phyloP scores from a whole-genome alignment of 2,113 vertebrate genomes.

The Arvicanthis niloticus region DNA sequence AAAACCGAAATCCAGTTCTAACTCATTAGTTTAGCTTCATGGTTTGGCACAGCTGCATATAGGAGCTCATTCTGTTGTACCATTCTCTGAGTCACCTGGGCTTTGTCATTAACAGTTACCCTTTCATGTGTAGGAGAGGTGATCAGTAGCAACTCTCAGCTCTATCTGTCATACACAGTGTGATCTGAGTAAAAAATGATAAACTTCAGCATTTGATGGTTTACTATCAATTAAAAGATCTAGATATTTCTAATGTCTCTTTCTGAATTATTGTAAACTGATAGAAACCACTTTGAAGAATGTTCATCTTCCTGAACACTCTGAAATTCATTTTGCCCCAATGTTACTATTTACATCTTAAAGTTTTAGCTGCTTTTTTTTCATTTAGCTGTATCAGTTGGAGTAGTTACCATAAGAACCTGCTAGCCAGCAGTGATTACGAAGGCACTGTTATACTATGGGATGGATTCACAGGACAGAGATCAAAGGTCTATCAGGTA shows the following conservation, averaged over 20 bases:
- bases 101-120: background rate
- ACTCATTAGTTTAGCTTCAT: background rate
- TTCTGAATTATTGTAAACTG: background rate
- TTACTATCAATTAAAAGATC: background rate
- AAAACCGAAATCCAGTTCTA: background rate
- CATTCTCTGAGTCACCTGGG: background rate
- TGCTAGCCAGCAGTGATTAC: constrained; percentile 99
- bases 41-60: background rate
- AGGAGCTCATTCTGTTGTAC: background rate
- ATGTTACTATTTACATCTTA: background rate
- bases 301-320: constrained; percentile 40
- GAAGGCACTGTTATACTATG: constrained; percentile 99
- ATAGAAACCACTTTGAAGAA: constrained; percentile 63
- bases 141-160: background rate
- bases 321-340: background rate
- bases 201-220: background rate
- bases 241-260: background rate
- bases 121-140: background rate
- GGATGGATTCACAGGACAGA: constrained; percentile 99
- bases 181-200: background rate
- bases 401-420: constrained; percentile 99
- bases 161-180: background rate
- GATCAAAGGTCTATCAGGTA: constrained; percentile 99
- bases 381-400: constrained; percentile 98
- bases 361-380: constrained; percentile 64